These are phyloP conservation scores for Lepus townsendii DNA, from an alignment of 2,797 vertebrate species.

Conservation along the genomic window DNA sequence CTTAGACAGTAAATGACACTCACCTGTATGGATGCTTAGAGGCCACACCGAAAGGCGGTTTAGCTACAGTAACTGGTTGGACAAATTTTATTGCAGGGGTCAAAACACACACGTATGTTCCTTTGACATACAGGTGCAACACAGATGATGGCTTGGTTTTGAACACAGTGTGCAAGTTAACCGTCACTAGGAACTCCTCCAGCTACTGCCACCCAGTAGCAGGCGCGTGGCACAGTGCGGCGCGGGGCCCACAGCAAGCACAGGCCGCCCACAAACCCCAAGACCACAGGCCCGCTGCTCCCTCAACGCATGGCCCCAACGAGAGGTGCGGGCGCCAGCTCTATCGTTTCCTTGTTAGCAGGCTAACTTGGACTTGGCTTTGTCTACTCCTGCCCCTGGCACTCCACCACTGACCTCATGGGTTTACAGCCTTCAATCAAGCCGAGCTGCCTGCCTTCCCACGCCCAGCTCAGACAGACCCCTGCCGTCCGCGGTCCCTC, in stretches of 20 bases:
- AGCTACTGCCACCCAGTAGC: neutral
- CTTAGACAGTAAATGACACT: neutral
- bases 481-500: neutral
- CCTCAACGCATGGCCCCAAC: neutral
- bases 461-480: neutral
- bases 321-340: neutral
- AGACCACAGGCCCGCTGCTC: fast-evolving
- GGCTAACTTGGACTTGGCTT: neutral
- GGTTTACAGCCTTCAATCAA: neutral
- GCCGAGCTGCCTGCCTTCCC: neutral
- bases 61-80: neutral
- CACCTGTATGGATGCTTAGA: neutral
- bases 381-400: conserved; percentile 12
- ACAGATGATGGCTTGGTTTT: neutral
- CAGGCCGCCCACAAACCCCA: neutral
- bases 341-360: neutral
- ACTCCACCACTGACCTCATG: neutral
- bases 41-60: neutral
- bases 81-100: conserved; percentile 19
- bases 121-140: neutral
- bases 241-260: too few relatives aligned
- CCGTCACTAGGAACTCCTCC: neutral
- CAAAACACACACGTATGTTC: neutral
- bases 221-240: fast-evolving
- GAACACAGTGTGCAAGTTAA: neutral